phyloP scores from a whole-genome alignment of 2,797 vertebrate species.

The Fundulus diaphanus region DNA sequence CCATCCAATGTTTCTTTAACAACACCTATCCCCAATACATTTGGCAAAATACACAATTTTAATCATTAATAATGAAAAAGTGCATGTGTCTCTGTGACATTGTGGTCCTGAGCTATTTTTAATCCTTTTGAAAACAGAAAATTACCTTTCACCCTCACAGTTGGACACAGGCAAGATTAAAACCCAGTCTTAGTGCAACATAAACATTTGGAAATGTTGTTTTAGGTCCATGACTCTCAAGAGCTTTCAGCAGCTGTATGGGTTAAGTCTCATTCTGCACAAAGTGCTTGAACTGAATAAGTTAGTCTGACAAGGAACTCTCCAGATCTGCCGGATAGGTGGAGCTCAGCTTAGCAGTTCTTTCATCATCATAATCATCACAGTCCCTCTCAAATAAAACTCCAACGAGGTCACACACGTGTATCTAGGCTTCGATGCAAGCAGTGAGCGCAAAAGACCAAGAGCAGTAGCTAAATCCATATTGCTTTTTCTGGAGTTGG shows the following conservation, averaged over 20 bases:
- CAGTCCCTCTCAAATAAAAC: not conserved
- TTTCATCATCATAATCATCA: not conserved
- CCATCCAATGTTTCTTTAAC: too few relatives aligned
- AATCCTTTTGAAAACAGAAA: too few relatives aligned
- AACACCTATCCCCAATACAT: too few relatives aligned
- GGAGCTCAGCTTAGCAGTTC: not conserved
- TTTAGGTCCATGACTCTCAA: not conserved
- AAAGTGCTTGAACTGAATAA: constrained; percentile 9
- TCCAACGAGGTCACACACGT: too few relatives aligned
- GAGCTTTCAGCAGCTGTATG: too few relatives aligned
- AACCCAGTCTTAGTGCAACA: too few relatives aligned
- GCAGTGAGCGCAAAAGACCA: constrained; percentile 1
- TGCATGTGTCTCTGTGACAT: not conserved
- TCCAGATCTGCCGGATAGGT: constrained; percentile 1
- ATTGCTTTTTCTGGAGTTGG: not conserved
- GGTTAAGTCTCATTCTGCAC: not conserved
- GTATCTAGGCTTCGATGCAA: too few relatives aligned
- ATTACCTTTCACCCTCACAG: too few relatives aligned
- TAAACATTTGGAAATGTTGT: constrained; percentile 6
- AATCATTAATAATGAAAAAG: too few relatives aligned
- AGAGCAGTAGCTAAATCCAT: not conserved
- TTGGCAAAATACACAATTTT: too few relatives aligned
- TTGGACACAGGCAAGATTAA: too few relatives aligned
- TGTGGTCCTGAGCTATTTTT: too few relatives aligned
- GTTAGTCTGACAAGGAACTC: not conserved